A percentile compares a stretch with the other conserved stretches of the same genome.
Conservation (phyloP, 1,140 invertebrate genomes). For the Phymastichus coffea region DNA sequence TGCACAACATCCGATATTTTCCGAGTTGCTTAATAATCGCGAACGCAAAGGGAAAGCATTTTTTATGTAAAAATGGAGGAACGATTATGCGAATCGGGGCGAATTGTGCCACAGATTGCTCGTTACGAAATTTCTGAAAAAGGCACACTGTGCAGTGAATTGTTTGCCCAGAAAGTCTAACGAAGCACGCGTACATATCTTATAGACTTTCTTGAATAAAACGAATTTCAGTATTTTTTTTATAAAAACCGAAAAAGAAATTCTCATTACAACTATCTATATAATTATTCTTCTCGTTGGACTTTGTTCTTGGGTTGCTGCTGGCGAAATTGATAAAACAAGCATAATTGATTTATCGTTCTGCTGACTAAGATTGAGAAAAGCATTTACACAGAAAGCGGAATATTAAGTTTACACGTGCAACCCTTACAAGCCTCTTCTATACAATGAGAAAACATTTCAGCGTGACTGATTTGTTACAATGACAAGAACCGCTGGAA, state of each 20-base stretch:
- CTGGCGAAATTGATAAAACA: not conserved
- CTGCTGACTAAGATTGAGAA: no score
- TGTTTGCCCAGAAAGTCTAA: constrained; percentile 24
- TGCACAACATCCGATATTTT: constrained; percentile 9
- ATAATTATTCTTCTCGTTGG: not conserved
- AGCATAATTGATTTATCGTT: constrained; percentile 5
- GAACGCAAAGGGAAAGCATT: no score
- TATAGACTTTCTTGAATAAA: constrained; percentile 13
- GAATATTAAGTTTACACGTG: no score
- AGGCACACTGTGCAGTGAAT: constrained; percentile 32
- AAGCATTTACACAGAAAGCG: not conserved
- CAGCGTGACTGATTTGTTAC: not conserved
- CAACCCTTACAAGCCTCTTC: not conserved
- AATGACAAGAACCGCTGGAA: not conserved
- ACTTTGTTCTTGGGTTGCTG: not conserved
- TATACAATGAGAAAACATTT: not conserved
- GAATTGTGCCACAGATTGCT: not conserved
- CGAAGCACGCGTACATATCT: constrained; percentile 3
- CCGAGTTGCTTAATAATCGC: no score
- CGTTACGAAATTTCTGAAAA: constrained; percentile 26
- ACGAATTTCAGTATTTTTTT: constrained; percentile 10
- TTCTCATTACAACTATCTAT: not conserved
- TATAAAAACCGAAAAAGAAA: not conserved
- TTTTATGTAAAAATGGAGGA: no score
- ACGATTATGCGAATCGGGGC: not conserved